Base-by-base conservation (phyloP, 92 coral and sea anemone genomes). In the Meandrina meandrites region DNA sequence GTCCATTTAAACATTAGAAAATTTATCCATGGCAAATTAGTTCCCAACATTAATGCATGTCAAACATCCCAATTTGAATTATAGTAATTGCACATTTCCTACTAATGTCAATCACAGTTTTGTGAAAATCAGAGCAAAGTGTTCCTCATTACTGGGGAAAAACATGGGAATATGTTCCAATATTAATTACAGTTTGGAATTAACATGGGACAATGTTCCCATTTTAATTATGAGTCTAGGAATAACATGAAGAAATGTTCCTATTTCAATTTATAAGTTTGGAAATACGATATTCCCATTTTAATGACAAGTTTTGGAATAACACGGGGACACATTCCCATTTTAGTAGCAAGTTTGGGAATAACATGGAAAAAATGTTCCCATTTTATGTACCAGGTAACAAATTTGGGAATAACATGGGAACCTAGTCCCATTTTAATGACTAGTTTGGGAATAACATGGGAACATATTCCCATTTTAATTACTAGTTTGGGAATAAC, bases 401-500 rank as follows among this genome's bases (percentile, higher is more conserved):
- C n/a, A n/a, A n/a, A n/a, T 56, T 56, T 56, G 62, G 2, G 54
- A 56, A 56, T 56, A 16, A 56, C 62, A 56, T 56, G 62, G n/a
- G 62, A 56, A 56, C 4, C 14, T 6, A 56, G 14, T 56, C 62
- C 24, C 62, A 56, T 56, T 56, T n/a, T 56, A 56, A 18, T 56
- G 14, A 56, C 62, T 51, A 18, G 62, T 54, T 47, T 76, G 87
- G 79, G 77, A 82, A 74, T 82, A 70, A 47, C 79, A 68, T 82
- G 86, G 78, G 79, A 82, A 70, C 16, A 70, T 82, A 45, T 82
- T 82, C 86, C 86, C 86, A 82, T 83, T 37, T 83, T 70, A n/a
- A 16, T 22, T 42, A 34, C 24, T 19, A 73, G 47, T 36, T 36
- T 73, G 78, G 86, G 77, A 82, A 74, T 82, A 70, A 28, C 67